Conservation (phyloP, 2,113 vertebrate species). For the Suncus etruscus region DNA sequence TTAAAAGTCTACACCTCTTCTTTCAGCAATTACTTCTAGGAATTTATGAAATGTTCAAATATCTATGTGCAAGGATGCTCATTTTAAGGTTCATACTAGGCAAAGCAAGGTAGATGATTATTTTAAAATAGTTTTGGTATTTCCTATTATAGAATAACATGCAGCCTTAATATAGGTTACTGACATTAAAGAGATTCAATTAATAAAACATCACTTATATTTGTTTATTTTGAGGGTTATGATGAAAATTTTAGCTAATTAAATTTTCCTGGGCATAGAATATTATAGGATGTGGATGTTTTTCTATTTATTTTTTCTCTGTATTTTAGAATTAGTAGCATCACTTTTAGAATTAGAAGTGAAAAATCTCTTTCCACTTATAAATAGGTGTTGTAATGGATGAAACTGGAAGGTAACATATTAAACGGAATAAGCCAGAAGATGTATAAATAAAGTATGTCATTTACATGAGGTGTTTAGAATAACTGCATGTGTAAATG, state of each 20-base stretch:
- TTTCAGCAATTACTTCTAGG: conserved; percentile 30
- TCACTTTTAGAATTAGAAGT: neutral
- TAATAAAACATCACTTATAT: conserved; percentile 10
- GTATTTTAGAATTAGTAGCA: neutral
- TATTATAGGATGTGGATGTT: neutral
- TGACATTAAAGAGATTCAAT: neutral
- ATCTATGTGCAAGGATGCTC: neutral
- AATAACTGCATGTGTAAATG: too few species aligned
- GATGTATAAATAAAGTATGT: too few species aligned
- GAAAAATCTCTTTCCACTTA: neutral
- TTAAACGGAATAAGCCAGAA: too few species aligned
- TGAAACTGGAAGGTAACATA: too few species aligned
- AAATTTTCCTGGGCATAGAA: neutral
- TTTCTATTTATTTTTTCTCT: neutral
- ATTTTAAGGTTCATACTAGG: conserved; percentile 28
- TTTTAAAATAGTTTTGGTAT: neutral
- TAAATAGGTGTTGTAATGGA: neutral
- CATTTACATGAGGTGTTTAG: too few species aligned
- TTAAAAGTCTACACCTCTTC: conserved; percentile 2
- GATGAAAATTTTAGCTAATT: conserved; percentile 32
- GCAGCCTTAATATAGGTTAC: conserved; percentile 10
- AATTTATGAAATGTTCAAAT: conserved; percentile 12
- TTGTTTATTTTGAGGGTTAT: neutral
- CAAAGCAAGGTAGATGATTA: conserved; percentile 28
- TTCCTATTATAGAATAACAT: neutral